Conservation (phyloP, 1,140 invertebrate genomes). For the Drosophila quadrilineata region DNA sequence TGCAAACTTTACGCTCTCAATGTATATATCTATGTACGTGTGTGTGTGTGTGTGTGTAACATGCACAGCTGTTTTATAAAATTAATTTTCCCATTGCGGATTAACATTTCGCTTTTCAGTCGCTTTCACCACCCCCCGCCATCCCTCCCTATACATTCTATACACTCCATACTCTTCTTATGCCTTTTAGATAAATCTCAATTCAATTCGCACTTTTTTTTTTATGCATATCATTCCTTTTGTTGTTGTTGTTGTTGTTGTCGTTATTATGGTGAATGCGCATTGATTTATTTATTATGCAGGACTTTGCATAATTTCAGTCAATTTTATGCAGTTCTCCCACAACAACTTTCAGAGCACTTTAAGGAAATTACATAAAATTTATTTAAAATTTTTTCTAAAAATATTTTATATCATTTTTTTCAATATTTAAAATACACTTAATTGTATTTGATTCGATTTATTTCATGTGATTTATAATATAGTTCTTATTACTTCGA, state of each 20-base stretch:
- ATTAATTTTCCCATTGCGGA: constrained; percentile 81
- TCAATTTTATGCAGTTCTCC: constrained; percentile 39
- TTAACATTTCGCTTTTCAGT: constrained; percentile 65
- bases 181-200: too few relatives aligned
- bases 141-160: background rate
- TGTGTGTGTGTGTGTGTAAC: constrained; percentile 12
- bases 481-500: too few relatives aligned
- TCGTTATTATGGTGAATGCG: too few relatives aligned
- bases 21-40: background rate
- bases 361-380: too few relatives aligned
- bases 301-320: constrained; percentile 58
- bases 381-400: too few relatives aligned
- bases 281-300: constrained; percentile 40
- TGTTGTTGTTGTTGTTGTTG: too few relatives aligned
- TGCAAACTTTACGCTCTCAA: constrained; percentile 10
- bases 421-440: too few relatives aligned
- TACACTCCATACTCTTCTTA: background rate
- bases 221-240: background rate
- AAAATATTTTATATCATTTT: too few relatives aligned
- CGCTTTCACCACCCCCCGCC: constrained; percentile 27
- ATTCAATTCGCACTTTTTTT: background rate
- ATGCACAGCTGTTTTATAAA: constrained; percentile 76
- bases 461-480: too few relatives aligned
- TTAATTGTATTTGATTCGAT: too few relatives aligned
- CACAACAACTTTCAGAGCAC: background rate